phyloP scores from a whole-genome alignment of 2,888 invertebrate genomes.

The Trichopria drosophilae region DNA sequence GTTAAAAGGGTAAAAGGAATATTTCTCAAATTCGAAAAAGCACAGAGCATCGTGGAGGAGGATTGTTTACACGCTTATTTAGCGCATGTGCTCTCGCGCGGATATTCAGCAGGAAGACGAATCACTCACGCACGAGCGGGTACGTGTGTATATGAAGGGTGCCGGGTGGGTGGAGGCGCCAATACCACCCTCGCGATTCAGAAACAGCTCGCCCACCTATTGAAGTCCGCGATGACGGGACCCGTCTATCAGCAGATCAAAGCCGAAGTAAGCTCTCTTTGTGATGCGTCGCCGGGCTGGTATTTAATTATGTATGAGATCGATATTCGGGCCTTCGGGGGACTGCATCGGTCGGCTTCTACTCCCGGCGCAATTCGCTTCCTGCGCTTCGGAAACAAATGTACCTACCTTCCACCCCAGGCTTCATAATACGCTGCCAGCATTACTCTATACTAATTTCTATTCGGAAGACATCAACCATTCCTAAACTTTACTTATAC shows the following conservation, averaged over 20 bases:
- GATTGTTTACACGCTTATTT: too few species aligned
- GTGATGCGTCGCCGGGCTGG: constrained; percentile 55
- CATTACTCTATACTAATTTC: too few species aligned
- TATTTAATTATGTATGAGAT: constrained; percentile 59
- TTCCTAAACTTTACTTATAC: too few species aligned
- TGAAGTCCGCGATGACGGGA: constrained; percentile 56
- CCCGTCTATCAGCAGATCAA: constrained; percentile 58
- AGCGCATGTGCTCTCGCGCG: constrained; percentile 2
- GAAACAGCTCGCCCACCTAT: constrained; percentile 42
- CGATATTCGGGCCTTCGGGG: constrained; percentile 57
- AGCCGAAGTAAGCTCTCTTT: constrained; percentile 58
- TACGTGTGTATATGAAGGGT: constrained; percentile 26
- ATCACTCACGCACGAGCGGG: constrained; percentile 20
- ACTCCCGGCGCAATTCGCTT: too few species aligned
- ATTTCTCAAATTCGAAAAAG: constrained; percentile 13
- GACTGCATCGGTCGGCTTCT: constrained; percentile 24
- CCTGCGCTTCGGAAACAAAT: too few species aligned
- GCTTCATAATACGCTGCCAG: too few species aligned
- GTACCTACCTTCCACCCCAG: too few species aligned
- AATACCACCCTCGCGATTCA: constrained; percentile 49
- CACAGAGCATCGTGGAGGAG: too few species aligned
- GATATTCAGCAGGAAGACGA: constrained; percentile 3
- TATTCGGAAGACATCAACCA: too few species aligned
- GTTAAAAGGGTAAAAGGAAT: constrained; percentile 3
- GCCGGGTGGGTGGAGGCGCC: too few species aligned